Percentiles rank a stretch among this genome's conserved stretches.
Evolutionary conservation across 2,113 vertebrate species (phyloP).

Genomic region (Galbula dea): DNA sequence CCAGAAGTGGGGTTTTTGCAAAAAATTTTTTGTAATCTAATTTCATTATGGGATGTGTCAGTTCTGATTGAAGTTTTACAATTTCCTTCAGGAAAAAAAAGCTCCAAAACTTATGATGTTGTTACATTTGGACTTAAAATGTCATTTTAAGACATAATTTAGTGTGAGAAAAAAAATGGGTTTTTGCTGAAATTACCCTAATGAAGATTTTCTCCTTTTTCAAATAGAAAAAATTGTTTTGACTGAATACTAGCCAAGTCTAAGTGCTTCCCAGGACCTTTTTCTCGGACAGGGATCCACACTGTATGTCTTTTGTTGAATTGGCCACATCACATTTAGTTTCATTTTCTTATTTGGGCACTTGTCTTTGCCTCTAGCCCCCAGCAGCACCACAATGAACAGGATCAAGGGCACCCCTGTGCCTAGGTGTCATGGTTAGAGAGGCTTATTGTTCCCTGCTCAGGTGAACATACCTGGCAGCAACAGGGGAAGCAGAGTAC

Average conservation of each 20-base stretch:
- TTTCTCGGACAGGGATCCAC: neutral
- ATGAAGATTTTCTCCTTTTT: neutral
- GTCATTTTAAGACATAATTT: neutral
- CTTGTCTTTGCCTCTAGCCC: neutral
- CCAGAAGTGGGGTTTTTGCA: neutral
- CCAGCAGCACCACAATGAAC: accelerated
- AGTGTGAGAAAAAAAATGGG: neutral
- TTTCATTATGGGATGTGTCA: neutral
- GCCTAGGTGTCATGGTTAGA: no score
- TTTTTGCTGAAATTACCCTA: neutral
- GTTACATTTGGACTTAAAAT: neutral
- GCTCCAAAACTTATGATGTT: neutral
- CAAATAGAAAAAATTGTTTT: neutral
- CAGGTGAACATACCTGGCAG: no score
- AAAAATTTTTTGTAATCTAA: neutral
- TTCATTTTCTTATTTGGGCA: neutral
- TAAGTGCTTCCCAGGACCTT: neutral
- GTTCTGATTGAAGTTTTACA: neutral
- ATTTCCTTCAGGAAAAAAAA: neutral
- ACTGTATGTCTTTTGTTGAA: neutral
- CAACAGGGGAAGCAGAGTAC: neutral
- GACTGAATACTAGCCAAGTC: neutral
- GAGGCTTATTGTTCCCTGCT: no score
- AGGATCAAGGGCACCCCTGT: neutral
- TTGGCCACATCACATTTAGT: accelerated